Percentiles rank a stretch among this genome's conserved stretches.
phyloP scores from a whole-genome alignment of 2,888 invertebrate genomes.

The Clusia tigrina region DNA sequence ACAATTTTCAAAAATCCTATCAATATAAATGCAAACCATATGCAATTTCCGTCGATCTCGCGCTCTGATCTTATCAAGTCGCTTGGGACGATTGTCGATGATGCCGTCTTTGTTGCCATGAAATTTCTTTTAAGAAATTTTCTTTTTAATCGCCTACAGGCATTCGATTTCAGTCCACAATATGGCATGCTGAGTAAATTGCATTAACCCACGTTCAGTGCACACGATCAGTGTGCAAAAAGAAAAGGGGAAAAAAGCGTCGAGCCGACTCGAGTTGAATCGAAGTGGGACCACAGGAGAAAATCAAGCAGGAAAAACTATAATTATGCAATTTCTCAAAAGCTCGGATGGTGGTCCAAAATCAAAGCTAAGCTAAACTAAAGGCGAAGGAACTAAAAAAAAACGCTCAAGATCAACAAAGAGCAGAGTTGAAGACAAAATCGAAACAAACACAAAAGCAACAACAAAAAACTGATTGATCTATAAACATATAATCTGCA shows the following conservation, averaged over 20 bases:
- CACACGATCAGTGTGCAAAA: background rate
- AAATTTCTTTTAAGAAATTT: background rate
- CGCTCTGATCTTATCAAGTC: background rate
- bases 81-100: background rate
- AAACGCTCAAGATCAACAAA: conserved; percentile 16
- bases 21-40: conserved; percentile 1
- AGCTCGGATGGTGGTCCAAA: conserved; percentile 57
- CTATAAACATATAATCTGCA: conserved; percentile 38
- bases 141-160: background rate
- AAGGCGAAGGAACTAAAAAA: too few relatives aligned
- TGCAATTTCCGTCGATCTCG: background rate
- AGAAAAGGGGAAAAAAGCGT: too few relatives aligned
- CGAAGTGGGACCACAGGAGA: conserved; percentile 27
- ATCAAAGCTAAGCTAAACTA: too few relatives aligned
- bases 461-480: conserved; percentile 35
- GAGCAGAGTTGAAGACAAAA: background rate
- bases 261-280: conserved; percentile 15
- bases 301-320: conserved; percentile 43
- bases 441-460: background rate
- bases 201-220: background rate
- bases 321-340: conserved; percentile 61
- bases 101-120: background rate
- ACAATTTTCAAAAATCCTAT: background rate
- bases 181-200: background rate
- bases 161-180: background rate